These are phyloP conservation scores for Onthophagus sagittarius DNA, from an alignment of 2,888 invertebrate genomes.

Conservation along the genomic window DNA sequence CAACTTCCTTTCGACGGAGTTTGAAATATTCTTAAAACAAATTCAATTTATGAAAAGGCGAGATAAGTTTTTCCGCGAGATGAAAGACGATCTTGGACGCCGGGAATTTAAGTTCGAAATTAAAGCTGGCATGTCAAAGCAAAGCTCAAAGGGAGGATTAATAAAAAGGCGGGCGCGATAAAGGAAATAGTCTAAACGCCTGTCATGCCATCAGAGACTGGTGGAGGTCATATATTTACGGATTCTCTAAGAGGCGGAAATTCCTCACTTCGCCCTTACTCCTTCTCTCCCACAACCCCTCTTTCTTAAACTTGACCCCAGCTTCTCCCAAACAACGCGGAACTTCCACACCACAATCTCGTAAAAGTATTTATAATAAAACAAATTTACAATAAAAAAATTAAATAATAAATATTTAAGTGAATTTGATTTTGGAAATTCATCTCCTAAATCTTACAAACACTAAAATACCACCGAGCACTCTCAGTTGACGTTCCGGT, in stretches of 20 bases:
- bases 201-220: slow-evolving; percentile 34
- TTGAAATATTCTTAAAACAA: background rate
- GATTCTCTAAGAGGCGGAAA: slow-evolving; percentile 40
- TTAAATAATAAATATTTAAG: no score
- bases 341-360: background rate
- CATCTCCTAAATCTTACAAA: background rate
- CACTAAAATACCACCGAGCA: slow-evolving; percentile 35
- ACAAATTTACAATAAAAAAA: background rate
- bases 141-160: slow-evolving; percentile 11
- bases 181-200: slow-evolving; percentile 37
- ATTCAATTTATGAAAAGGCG: background rate
- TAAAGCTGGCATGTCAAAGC: background rate
- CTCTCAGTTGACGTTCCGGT: slow-evolving; percentile 38
- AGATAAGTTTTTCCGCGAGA: background rate
- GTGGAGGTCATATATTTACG: slow-evolving; percentile 39
- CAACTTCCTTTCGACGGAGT: background rate
- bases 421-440: background rate
- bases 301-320: background rate
- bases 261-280: slow-evolving; percentile 33
- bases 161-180: slow-evolving; percentile 28
- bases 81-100: background rate
- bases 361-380: background rate
- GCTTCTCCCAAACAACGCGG: background rate
- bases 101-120: background rate
- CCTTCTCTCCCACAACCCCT: background rate